Evolutionary conservation across 2,888 invertebrate genomes (phyloP).

Genomic region (Bursaphelenchus okinawaensis): DNA sequence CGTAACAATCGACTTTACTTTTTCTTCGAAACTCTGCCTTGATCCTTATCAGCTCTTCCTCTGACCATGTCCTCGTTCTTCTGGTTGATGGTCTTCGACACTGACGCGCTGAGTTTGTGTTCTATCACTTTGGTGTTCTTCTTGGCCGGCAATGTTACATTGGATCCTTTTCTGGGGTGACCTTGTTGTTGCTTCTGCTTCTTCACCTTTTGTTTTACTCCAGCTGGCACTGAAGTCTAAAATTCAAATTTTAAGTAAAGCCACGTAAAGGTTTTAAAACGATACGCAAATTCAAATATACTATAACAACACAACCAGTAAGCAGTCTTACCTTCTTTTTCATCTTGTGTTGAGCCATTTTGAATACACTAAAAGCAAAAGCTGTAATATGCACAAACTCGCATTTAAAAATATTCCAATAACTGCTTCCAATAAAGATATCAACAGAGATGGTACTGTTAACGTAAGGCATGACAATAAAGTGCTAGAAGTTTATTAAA

Average conservation of each 20-base stretch:
- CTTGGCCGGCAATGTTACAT: background rate
- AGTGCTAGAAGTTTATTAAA: too few relatives aligned
- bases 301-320: too few relatives aligned
- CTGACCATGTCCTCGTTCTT: slow-evolving; percentile 53
- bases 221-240: background rate
- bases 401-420: too few relatives aligned
- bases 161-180: slow-evolving; percentile 1
- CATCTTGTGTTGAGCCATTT: slow-evolving; percentile 42
- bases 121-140: background rate
- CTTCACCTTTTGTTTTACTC: slow-evolving; percentile 8
- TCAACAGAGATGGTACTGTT: too few relatives aligned
- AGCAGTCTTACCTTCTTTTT: slow-evolving; percentile 32
- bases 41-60: slow-evolving; percentile 41
- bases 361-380: background rate
- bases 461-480: too few relatives aligned
- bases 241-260: background rate
- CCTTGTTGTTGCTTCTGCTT: slow-evolving; percentile 3
- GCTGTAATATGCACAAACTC: too few relatives aligned
- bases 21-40: slow-evolving; percentile 33
- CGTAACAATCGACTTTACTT: too few relatives aligned
- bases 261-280: too few relatives aligned
- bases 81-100: slow-evolving; percentile 50
- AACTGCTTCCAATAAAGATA: background rate
- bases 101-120: slow-evolving; percentile 36
- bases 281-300: too few relatives aligned